phyloP scores from a whole-genome alignment of 2,113 vertebrate species.

The Tachysurus vachellii region DNA sequence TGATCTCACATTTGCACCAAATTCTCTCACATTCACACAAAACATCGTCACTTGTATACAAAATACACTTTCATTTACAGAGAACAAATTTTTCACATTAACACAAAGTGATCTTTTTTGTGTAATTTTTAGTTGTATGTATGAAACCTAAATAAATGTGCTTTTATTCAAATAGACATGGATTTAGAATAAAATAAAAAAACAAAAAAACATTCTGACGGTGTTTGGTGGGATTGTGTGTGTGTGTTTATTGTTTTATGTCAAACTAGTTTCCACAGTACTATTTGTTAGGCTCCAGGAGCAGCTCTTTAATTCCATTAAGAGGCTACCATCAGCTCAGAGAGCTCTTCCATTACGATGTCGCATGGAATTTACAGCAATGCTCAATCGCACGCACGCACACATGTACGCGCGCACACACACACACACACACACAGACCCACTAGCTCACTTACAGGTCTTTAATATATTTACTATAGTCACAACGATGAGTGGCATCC shows the following conservation, averaged over 20 bases:
- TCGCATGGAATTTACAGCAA: slow-evolving; percentile 31
- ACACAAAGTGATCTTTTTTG: background rate
- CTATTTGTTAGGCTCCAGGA: slow-evolving; percentile 25
- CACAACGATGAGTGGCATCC: background rate
- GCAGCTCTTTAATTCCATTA: slow-evolving; percentile 46
- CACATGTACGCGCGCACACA: slow-evolving; percentile 23
- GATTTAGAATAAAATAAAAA: too few relatives aligned
- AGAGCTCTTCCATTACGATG: slow-evolving; percentile 34
- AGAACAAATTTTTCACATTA: background rate
- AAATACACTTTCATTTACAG: background rate
- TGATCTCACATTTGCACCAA: too few relatives aligned
- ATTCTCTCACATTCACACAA: background rate
- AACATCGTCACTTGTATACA: background rate
- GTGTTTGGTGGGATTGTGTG: background rate
- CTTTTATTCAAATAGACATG: background rate
- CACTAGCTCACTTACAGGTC: background rate
- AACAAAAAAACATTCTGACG: background rate
- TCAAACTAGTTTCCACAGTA: slow-evolving; percentile 28
- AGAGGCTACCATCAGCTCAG: slow-evolving; percentile 11
- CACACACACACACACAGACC: slow-evolving; percentile 19
- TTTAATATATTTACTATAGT: slow-evolving; percentile 33
- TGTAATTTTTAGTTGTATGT: background rate
- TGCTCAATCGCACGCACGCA: slow-evolving; percentile 5
- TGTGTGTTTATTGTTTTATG: slow-evolving; percentile 23
- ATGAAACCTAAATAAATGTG: background rate